Conservation (phyloP, 2,888 invertebrate species). For the Torymus tubicola region DNA sequence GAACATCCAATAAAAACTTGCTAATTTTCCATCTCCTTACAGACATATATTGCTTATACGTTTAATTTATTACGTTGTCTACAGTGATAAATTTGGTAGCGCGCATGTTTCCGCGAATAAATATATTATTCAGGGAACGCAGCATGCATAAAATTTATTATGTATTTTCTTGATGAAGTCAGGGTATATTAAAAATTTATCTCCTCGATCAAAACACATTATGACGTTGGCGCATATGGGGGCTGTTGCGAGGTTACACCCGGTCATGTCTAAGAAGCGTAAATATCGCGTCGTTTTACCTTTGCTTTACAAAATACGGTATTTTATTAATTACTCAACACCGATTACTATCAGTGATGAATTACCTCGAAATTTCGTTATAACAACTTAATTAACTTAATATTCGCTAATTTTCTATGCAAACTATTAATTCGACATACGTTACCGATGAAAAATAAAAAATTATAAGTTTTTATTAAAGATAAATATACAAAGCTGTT, state of each 20-base stretch:
- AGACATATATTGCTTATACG: too few relatives aligned
- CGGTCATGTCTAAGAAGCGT: constrained; percentile 29
- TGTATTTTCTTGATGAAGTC: background rate
- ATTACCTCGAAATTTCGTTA: constrained; percentile 1
- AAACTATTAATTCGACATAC: too few relatives aligned
- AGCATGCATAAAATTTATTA: background rate
- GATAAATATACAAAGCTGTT: too few relatives aligned
- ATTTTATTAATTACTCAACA: constrained; percentile 37
- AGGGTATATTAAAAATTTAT: constrained; percentile 7
- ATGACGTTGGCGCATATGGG: background rate
- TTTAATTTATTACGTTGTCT: too few relatives aligned
- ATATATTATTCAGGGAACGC: background rate
- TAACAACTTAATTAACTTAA: background rate
- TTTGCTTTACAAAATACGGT: constrained; percentile 20
- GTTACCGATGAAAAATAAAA: too few relatives aligned
- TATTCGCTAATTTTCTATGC: constrained; percentile 5
- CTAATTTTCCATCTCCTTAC: too few relatives aligned
- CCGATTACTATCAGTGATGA: background rate
- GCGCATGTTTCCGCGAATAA: too few relatives aligned
- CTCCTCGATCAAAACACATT: constrained; percentile 31
- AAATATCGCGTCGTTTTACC: constrained; percentile 1
- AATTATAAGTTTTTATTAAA: too few relatives aligned
- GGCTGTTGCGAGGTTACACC: constrained; percentile 40
- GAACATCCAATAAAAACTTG: too few relatives aligned
- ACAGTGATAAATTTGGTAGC: too few relatives aligned